Base-by-base conservation (phyloP, 30 jellyfish, hydroid and myxozoan genomes). In the Clytia hemisphaerica region DNA sequence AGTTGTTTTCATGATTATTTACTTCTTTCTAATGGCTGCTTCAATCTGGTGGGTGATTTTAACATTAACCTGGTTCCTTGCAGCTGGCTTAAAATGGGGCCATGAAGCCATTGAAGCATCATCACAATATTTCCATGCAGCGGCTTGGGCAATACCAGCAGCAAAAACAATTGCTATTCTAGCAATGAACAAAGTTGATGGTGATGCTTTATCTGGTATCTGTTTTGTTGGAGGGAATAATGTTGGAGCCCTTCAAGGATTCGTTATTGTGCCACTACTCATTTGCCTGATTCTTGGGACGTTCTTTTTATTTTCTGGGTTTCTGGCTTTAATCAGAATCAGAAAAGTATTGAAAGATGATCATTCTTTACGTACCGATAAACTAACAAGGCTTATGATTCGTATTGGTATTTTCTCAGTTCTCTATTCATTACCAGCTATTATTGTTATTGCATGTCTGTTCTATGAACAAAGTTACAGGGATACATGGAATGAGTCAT, bases 121-220 rank as follows among this genome's bases (percentile, higher is more conserved):
- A 65, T 80, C 98, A 37, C 98, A 89, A 59, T 89, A 89, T 55
- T 89, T 89, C 82, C 98, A 89, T 49, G 98, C 98, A 2, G 98
- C 98, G 38, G 95, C 98, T 36, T 89, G 98, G 98, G 98, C 98
- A 5, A 78, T 89, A 31, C 98, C 98, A 37, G 98, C 98, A 40
- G 98, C 95, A 18, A 89, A 89, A 45, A 89, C 98, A 65, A 89
- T 89, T 51, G 98, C 95, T 16, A 81, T 89, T 22, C 64, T 89
- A 45, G 98, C 98, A 45, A 89, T 89, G 91, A 85, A 89, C 64
- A 84, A 81, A 81, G 95, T 89, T 33, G 98, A 89, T 59, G 98
- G 98, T 21, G 98, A 89, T 75, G 84, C 74, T 73, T 84, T 89
- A 66, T 65, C 93, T 73, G 98, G 98, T 10, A 77, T 82, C 7